Conservation (phyloP, 2,113 vertebrate species). For the Cyphomyrus discorhynchus region DNA sequence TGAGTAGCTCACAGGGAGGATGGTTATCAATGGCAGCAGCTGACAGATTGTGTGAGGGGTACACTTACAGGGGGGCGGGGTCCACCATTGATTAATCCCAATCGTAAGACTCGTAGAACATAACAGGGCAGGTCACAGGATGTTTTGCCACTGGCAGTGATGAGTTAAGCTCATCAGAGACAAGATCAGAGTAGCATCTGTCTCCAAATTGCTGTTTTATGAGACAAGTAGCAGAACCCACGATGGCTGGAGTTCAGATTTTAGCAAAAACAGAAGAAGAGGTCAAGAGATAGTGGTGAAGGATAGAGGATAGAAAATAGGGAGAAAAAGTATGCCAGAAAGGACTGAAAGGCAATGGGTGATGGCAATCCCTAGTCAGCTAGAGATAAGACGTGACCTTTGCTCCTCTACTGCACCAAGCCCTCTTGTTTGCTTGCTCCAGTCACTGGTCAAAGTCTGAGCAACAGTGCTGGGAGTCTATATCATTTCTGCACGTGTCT, state of each 20-base stretch:
- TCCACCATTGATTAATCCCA: not conserved
- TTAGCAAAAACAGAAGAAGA: not conserved
- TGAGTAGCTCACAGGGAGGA: not conserved
- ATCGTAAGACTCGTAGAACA: not conserved
- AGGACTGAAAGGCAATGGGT: not conserved
- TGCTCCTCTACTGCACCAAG: slow-evolving; percentile 41
- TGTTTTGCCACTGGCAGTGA: not conserved
- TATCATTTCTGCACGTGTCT: slow-evolving; percentile 21
- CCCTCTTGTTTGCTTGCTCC: slow-evolving; percentile 55
- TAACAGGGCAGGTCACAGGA: not conserved
- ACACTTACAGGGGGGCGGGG: not conserved
- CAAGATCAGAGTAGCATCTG: not conserved
- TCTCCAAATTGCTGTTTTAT: not conserved
- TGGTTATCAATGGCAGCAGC: not conserved
- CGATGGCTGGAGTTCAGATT: not conserved
- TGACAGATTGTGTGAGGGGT: not conserved
- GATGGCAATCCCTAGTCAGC: not conserved
- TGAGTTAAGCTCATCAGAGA: not conserved
- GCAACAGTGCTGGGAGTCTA: slow-evolving; percentile 25
- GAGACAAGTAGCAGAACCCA: not conserved
- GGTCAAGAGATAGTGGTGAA: not conserved
- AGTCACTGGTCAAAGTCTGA: slow-evolving; percentile 66
- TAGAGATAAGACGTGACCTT: slow-evolving; percentile 49
- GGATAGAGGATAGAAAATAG: not conserved
- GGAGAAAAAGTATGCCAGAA: not conserved